Percentiles rank a stretch among this genome's conserved stretches.
Conservation (phyloP, 2,113 vertebrate genomes). For the Cyanoderma ruficeps region DNA sequence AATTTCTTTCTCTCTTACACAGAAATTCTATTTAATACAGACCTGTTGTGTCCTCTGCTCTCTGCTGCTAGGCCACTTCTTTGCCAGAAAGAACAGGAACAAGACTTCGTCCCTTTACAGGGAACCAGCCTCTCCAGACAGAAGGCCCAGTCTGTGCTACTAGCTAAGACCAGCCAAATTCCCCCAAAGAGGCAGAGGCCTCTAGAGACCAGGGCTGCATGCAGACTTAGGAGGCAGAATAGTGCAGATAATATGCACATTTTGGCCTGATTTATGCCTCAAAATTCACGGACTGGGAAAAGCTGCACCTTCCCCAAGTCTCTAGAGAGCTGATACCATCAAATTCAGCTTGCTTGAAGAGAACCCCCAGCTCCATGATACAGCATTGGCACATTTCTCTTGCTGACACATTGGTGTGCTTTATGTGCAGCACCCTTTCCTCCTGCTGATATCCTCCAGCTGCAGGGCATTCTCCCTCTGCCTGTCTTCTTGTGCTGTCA, state of each 20-base stretch:
- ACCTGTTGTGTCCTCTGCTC: background rate
- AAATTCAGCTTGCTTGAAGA: background rate
- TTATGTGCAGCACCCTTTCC: slow-evolving; percentile 73
- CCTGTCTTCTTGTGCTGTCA: slow-evolving; percentile 74
- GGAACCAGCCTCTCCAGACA: background rate
- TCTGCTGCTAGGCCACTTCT: background rate
- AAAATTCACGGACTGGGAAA: background rate
- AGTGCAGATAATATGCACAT: background rate
- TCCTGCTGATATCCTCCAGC: slow-evolving; percentile 58
- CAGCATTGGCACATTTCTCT: background rate
- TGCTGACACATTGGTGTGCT: background rate
- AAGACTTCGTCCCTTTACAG: background rate
- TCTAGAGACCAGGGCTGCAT: background rate
- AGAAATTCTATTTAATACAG: background rate
- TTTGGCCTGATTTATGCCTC: background rate
- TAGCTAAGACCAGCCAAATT: background rate
- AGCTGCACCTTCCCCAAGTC: background rate
- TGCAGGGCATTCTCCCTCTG: slow-evolving; percentile 72
- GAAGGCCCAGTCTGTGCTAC: background rate
- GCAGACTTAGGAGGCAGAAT: background rate
- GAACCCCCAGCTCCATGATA: background rate
- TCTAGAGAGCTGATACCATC: background rate
- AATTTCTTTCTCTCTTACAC: background rate
- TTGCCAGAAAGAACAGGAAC: background rate
- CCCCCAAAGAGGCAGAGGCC: background rate